Evolutionary conservation across 2,888 invertebrate genomes (phyloP).

Genomic region (Diaperis boleti): DNA sequence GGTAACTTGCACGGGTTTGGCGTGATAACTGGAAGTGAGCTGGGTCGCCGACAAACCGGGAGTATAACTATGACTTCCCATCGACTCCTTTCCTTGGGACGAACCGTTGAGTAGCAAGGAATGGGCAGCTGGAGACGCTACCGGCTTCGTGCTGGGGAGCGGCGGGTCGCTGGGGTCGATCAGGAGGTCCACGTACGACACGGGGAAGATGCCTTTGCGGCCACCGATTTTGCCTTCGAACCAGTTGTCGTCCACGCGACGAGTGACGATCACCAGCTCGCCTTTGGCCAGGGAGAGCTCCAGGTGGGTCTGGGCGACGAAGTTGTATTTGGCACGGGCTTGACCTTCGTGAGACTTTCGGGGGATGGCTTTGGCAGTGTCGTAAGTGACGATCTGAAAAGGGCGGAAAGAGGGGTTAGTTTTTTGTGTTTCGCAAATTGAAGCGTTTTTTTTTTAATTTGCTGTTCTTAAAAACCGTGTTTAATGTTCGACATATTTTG

Average conservation of each 20-base stretch:
- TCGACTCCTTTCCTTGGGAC: constrained; percentile 73
- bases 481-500: too few species aligned
- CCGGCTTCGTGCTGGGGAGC: constrained; percentile 70
- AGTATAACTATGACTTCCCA: constrained; percentile 79
- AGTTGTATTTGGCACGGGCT: constrained; percentile 94
- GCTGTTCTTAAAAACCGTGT: too few species aligned
- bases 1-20: constrained; percentile 67
- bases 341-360: constrained; percentile 86
- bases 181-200: constrained; percentile 87
- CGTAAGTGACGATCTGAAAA: constrained; percentile 73
- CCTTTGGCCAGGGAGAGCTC: constrained; percentile 94
- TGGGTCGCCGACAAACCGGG: constrained; percentile 70
- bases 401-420: too few species aligned
- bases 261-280: constrained; percentile 88
- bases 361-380: constrained; percentile 70
- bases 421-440: too few species aligned
- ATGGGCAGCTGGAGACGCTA: constrained; percentile 84
- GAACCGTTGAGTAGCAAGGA: constrained; percentile 79
- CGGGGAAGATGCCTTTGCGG: constrained; percentile 93
- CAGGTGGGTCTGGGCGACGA: constrained; percentile 91
- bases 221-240: constrained; percentile 90
- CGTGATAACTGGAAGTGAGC: constrained; percentile 63
- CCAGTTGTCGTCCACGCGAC: constrained; percentile 96
- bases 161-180: constrained; percentile 56
- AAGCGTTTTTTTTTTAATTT: too few species aligned